Conservation (phyloP, 1,140 invertebrate species). For the Zaprionus gabonicus region DNA sequence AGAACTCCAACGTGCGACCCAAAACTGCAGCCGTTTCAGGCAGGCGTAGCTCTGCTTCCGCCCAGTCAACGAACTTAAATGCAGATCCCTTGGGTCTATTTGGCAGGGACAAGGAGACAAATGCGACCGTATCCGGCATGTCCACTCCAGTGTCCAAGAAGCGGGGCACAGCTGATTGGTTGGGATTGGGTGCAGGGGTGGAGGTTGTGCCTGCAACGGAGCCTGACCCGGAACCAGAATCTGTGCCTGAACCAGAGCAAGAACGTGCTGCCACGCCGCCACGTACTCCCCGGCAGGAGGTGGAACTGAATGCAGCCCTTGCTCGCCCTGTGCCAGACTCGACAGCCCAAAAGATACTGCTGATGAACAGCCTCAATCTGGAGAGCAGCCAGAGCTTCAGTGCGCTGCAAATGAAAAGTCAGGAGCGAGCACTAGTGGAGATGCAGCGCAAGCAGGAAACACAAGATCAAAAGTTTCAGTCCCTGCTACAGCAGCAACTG, state of each 20-base stretch:
- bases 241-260: slow-evolving; percentile 41
- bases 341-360: slow-evolving; percentile 62
- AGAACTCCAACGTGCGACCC: slow-evolving; percentile 67
- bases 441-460: slow-evolving; percentile 85
- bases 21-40: slow-evolving; percentile 72
- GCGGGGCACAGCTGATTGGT: slow-evolving; percentile 75
- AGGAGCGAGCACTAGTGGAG: slow-evolving; percentile 84
- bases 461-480: slow-evolving; percentile 85
- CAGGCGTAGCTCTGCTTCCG: slow-evolving; percentile 64
- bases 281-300: slow-evolving; percentile 25
- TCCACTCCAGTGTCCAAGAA: slow-evolving; percentile 70
- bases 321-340: slow-evolving; percentile 1
- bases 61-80: slow-evolving; percentile 58
- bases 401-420: slow-evolving; percentile 85
- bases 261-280: slow-evolving; percentile 36
- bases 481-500: slow-evolving; percentile 84
- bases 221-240: background rate
- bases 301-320: slow-evolving; percentile 23
- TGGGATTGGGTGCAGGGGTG: slow-evolving; percentile 51
- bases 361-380: slow-evolving; percentile 70
- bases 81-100: slow-evolving; percentile 77
- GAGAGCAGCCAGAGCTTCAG: slow-evolving; percentile 84
- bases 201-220: background rate
- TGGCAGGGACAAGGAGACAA: slow-evolving; percentile 57
- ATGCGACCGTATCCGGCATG: slow-evolving; percentile 66